Base-by-base conservation (phyloP, 2,888 invertebrate genomes). In the Dasysyrphus albostriatus region DNA sequence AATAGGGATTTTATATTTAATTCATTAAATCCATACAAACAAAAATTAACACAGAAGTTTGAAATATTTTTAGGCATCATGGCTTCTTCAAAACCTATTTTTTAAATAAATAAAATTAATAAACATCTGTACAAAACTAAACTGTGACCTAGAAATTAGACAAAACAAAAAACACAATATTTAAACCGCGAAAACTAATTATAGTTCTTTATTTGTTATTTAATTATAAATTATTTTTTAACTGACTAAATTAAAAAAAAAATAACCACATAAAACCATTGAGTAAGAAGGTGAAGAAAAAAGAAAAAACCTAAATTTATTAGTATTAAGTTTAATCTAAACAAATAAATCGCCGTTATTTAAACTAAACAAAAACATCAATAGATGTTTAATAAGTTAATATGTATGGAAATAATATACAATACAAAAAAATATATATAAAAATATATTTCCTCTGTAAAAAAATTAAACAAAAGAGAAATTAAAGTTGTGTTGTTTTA, bases 401-500 rank as follows among this genome's bases (percentile, higher is more conserved):
- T 63, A 56, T 67, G 56, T 77, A 77, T 69, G 69, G 34, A 69
- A 67, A 69, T 42, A 69, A 7, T 49, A 44, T 47, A 67, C 39
- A 72, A 77, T 51, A n/a, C n/a, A n/a, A n/a, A 70, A 72, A 49
- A 65, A 32, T 19, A 67, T 49, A 84, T 80, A 75, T 77, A 82
- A 81, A 67, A 76, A 84, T 81, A 88, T 87, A 74, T 85, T 89
- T 88, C 76, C 85, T 89, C 88, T 88, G 76, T 76, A 81, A 47
- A 47, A 88, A 80, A 79, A 84, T 82, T 78, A 75, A 89, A 89
- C 85, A 83, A 83, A 88, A 76, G 79, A 82, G 70, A 85, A 88
- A 84, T 70, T 56, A 88, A 89, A 88, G 88, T 88, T 85, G 76
- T 90, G 92, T 91, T 89, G 78, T 91, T 91, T 91, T 91, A 91